Conservation (phyloP, 2,888 invertebrate species). For the Chymomyza amoena region DNA sequence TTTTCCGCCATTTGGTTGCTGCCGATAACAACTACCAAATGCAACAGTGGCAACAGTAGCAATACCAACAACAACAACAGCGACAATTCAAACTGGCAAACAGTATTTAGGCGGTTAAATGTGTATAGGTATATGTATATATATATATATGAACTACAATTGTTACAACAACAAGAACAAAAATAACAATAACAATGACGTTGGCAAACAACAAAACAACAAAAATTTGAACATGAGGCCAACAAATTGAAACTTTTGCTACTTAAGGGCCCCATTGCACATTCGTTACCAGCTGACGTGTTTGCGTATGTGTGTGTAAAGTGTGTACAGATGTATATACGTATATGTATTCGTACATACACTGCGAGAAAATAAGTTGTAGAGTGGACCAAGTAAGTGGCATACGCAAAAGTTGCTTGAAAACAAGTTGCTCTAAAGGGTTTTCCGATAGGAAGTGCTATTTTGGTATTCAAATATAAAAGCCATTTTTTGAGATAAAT, state of each 20-base stretch:
- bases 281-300: conserved; percentile 41
- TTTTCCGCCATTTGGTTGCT: conserved; percentile 62
- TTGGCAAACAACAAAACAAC: conserved; percentile 4
- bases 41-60: conserved; percentile 14
- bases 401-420: too few species aligned
- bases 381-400: too few species aligned
- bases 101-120: conserved; percentile 66
- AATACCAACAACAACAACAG: conserved; percentile 5
- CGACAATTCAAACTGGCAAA: conserved; percentile 42
- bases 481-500: too few species aligned
- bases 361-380: background rate
- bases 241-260: conserved; percentile 60
- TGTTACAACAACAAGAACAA: conserved; percentile 24
- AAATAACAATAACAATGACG: conserved; percentile 22
- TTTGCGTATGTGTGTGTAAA: background rate
- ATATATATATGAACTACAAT: background rate
- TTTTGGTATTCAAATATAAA: too few species aligned
- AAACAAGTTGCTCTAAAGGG: too few species aligned
- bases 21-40: conserved; percentile 53
- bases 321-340: background rate
- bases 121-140: conserved; percentile 35
- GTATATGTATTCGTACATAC: background rate
- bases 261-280: conserved; percentile 52
- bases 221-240: conserved; percentile 40
- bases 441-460: too few species aligned